These are phyloP conservation scores for Oligia fasciuncula DNA, from an alignment of 2,888 invertebrate species.

Conservation along the genomic window DNA sequence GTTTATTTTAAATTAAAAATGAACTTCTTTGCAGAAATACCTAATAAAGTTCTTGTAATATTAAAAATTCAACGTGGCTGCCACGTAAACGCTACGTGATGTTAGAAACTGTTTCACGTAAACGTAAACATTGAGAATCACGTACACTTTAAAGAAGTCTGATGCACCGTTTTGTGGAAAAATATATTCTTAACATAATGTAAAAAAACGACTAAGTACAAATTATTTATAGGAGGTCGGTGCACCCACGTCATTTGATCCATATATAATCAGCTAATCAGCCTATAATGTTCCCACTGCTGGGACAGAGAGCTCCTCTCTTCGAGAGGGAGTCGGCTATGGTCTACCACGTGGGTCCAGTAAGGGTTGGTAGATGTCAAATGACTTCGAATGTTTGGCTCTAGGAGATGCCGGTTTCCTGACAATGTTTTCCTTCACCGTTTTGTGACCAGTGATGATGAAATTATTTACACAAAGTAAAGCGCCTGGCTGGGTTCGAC, in stretches of 20 bases:
- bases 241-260: not conserved
- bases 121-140: slow-evolving; percentile 46
- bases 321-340: not conserved
- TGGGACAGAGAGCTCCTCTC: not conserved
- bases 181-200: not conserved
- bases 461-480: not conserved
- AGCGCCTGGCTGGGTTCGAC: not conserved
- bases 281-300: not conserved
- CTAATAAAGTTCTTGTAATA: slow-evolving; percentile 22
- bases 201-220: not conserved
- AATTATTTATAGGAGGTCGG: not conserved
- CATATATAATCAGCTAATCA: not conserved
- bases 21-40: slow-evolving; percentile 20
- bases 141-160: slow-evolving; percentile 38
- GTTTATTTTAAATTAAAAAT: slow-evolving; percentile 3
- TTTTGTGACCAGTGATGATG: not conserved
- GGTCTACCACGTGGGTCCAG: not conserved
- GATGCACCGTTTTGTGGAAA: slow-evolving; percentile 30
- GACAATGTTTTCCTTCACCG: not conserved
- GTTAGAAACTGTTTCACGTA: slow-evolving; percentile 36
- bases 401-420: not conserved
- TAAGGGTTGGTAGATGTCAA: not conserved
- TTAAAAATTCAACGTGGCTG: slow-evolving; percentile 34
- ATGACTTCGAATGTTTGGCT: not conserved
- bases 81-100: slow-evolving; percentile 48